Evolutionary conservation across 2,113 vertebrate genomes (phyloP), one percentile per base, ranked within the genome.

Genomic region (Myotis yumanensis): DNA sequence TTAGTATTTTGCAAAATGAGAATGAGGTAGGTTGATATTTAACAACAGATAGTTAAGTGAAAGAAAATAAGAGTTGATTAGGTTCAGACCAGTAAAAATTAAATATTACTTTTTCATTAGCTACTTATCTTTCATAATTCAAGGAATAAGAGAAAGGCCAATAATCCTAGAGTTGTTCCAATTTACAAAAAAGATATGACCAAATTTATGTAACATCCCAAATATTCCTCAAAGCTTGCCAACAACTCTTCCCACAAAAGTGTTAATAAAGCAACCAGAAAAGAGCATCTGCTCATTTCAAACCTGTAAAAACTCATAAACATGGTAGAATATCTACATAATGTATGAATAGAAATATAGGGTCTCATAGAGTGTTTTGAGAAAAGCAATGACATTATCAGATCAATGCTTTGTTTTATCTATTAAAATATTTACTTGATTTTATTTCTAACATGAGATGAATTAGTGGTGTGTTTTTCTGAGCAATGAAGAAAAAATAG

Each of bases 91-190:
- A 87, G 23, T 32, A 71, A 76, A 76, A 75, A 54, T 88, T 35
- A 91, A 88, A 82, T 85, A 30, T 66, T 95, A 43, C 20, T 1
- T 48, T 91, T 81, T 62, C 80, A 88, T 64, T 90, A 88, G 62
- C 18, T 69, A 57, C 11, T 62, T 80, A n/a, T 12, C 46, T 8
- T 87, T 22, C 28, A 82, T 51, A 64, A 91, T 76, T 89, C 59
- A 81, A 17, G 62, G 18, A 89, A 86, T 3, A 81, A 94, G 18
- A 22, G 64, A 43, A 90, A 86, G 16, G 18, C 82, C 80, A 91
- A 5, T 82, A 40, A 89, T 62, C 18, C 59, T 76, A n/a, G 15
- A 57, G 15, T 25, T 71, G 3, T 52, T 77, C 25, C 28, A 89
- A 14, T 10, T 20, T 90, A 14, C 22, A 51, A 30, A 52, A 71